phyloP scores from a whole-genome alignment of 1,140 invertebrate genomes.

The Aleiodes sp. region DNA sequence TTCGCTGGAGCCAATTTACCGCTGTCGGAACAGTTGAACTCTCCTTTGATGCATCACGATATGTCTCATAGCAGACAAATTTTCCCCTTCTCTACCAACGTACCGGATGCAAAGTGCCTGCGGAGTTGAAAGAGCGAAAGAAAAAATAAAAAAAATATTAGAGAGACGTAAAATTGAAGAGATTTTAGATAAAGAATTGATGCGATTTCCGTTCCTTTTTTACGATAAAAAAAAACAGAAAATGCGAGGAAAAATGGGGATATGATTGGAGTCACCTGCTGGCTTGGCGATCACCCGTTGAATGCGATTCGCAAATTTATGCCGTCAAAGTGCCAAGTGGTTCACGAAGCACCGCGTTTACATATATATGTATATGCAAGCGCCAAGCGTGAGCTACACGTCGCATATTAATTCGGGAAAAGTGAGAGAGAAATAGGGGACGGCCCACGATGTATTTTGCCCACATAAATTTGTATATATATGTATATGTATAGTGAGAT shows the following conservation, averaged over 20 bases:
- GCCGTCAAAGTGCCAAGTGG: conserved; percentile 37
- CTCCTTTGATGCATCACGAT: neutral
- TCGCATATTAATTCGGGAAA: conserved; percentile 38
- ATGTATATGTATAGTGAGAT: neutral
- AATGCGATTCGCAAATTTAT: conserved; percentile 32
- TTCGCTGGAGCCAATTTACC: neutral
- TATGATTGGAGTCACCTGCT: conserved; percentile 1
- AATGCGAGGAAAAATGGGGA: neutral
- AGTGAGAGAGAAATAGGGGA: neutral
- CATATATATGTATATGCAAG: neutral
- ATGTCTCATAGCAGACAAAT: neutral
- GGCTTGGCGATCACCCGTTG: neutral
- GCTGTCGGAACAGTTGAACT: neutral
- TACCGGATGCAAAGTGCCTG: neutral
- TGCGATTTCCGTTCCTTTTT: too few relatives aligned
- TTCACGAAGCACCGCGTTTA: conserved; percentile 24
- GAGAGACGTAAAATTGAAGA: too few relatives aligned
- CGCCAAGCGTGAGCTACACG: neutral
- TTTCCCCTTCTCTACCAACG: neutral
- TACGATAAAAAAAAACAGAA: too few relatives aligned
- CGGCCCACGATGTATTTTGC: neutral
- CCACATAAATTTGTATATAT: too few relatives aligned
- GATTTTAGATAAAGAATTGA: neutral
- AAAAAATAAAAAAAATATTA: too few relatives aligned
- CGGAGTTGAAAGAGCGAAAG: neutral